Evolutionary conservation across 2,888 invertebrate genomes (phyloP).

Genomic region (Zygothrica quintamaculata): DNA sequence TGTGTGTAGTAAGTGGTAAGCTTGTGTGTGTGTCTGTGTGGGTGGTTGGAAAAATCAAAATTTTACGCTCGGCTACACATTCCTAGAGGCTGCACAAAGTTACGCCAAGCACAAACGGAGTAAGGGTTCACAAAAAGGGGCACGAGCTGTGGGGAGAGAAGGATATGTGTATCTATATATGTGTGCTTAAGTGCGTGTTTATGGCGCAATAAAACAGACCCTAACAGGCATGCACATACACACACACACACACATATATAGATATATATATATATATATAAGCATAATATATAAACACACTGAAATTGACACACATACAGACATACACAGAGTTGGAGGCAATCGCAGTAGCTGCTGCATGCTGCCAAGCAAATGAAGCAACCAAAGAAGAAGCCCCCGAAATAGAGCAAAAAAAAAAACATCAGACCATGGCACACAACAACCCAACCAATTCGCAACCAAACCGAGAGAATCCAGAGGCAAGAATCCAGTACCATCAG

Average conservation of each 20-base stretch:
- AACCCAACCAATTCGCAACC: constrained; percentile 10
- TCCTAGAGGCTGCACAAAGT: constrained; percentile 69
- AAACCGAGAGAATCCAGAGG: constrained; percentile 23
- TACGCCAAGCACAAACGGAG: constrained; percentile 38
- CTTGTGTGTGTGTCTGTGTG: constrained; percentile 16
- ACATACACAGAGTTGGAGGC: constrained; percentile 36
- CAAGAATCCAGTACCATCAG: constrained; percentile 11
- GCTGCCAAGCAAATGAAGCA: constrained; percentile 72
- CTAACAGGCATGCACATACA: constrained; percentile 56
- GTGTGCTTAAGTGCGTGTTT: constrained; percentile 78
- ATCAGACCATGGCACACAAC: neutral
- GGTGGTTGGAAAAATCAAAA: constrained; percentile 70
- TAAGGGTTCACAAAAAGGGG: neutral
- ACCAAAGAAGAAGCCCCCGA: constrained; percentile 58
- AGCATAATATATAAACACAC: no score
- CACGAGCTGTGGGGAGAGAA: constrained; percentile 1
- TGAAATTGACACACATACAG: constrained; percentile 16
- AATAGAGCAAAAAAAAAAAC: constrained; percentile 38
- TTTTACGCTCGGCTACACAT: constrained; percentile 73
- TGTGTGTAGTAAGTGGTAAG: constrained; percentile 22
- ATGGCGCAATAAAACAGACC: constrained; percentile 79
- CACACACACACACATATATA: constrained; percentile 30
- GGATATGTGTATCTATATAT: constrained; percentile 33
- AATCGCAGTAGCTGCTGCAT: constrained; percentile 58
- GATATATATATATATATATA: no score